Base-by-base conservation (phyloP, 2,888 invertebrate species). In the Ischnura elegans region DNA sequence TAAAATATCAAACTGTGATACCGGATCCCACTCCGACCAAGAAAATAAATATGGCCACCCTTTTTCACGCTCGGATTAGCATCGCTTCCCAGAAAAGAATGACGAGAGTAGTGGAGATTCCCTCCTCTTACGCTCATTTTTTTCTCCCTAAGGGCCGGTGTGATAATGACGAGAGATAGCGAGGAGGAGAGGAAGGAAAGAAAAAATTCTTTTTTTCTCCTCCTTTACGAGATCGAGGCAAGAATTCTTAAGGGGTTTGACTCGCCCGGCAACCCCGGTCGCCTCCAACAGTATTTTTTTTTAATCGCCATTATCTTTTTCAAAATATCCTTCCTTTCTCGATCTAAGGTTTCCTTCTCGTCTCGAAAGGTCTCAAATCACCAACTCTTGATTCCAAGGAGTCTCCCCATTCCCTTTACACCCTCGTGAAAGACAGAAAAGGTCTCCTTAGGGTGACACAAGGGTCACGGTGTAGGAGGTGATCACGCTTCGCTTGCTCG, bases 141-240 rank as follows among this genome's bases (percentile, higher is more conserved):
- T 36, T 36, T 13, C 36, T n/a, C 61, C 25, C 76, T 36, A 13
- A 8, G 76, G 36, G 76, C 36, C 76, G 36, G 76, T 76, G 76
- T 36, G 76, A 76, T 76, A 76, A 76, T 76, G 76, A 76, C 76
- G 36, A 76, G 76, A 76, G 76, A 76, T 76, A 76, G 76, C 36
- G 13, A 36, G 76, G 10, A 76, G 76, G 36, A 76, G 36, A 61
- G 61, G 61, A 76, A 61, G n/a, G 61, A 10, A 0, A 8, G 3
- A 76, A 76, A 76, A 76, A 36, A 76, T 36, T 36, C 13, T 19
- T 51, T 10, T 51, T 51, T 51, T 10, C 51, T 19, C 51, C n/a
- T n/a, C n/a, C n/a, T n/a, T 61, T 21, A n/a, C 8, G 76, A 76
- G 76, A 10, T 36, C 13, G 76, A 36, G 76, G 76, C 36, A 76